Conservation (phyloP, 2,888 invertebrate species). For the Liodrosophila aerea region DNA sequence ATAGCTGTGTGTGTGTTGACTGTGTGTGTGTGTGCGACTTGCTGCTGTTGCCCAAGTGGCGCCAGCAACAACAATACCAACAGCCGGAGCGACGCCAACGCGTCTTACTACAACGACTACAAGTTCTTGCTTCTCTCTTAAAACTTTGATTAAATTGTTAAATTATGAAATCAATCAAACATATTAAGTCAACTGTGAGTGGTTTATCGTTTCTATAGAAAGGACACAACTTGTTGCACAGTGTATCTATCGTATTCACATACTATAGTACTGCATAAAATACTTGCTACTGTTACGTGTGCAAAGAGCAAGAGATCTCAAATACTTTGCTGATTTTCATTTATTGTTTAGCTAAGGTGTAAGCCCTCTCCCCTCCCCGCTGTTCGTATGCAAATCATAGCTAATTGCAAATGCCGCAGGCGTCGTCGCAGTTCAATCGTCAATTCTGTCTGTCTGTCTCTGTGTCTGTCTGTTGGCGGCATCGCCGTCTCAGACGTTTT, state of each 20-base stretch:
- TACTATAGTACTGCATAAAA: too few relatives aligned
- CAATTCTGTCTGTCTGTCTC: background rate
- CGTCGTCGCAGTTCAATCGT: slow-evolving; percentile 38
- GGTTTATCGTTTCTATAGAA: too few relatives aligned
- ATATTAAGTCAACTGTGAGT: too few relatives aligned
- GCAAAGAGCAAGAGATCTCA: too few relatives aligned
- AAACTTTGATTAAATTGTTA: too few relatives aligned
- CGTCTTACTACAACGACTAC: slow-evolving; percentile 18
- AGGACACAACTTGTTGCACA: too few relatives aligned
- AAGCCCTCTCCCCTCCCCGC: slow-evolving; percentile 7
- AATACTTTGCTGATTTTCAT: too few relatives aligned
- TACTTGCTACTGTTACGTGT: too few relatives aligned
- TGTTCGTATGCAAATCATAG: slow-evolving; percentile 48
- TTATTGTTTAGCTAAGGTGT: background rate
- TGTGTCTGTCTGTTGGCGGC: slow-evolving; percentile 23
- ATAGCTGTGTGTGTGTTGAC: slow-evolving; percentile 26
- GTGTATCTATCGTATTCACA: too few relatives aligned
- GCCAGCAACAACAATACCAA: slow-evolving; percentile 32
- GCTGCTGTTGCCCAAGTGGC: slow-evolving; percentile 41
- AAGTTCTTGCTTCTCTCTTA: background rate
- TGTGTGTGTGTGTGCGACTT: slow-evolving; percentile 17
- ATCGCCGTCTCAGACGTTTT: slow-evolving; percentile 39
- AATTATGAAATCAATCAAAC: too few relatives aligned
- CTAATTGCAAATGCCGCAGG: slow-evolving; percentile 73
- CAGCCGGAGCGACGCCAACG: slow-evolving; percentile 37